Evolutionary conservation across 53 echinoderm and acorn worm genomes (phyloP).

Genomic region (Temnopleurus reevesii): DNA sequence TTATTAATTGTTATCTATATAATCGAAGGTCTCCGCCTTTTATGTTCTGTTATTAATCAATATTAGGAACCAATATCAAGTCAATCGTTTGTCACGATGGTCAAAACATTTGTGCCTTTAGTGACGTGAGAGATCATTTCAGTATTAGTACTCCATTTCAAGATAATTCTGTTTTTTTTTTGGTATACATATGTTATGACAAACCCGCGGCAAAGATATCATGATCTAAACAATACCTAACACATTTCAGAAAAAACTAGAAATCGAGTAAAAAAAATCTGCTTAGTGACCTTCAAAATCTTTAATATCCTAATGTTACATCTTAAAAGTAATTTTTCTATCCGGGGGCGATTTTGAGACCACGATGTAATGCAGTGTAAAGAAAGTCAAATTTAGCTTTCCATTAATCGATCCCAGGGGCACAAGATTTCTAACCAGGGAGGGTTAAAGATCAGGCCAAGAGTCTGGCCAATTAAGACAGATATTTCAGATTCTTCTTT

Average conservation of each 20-base stretch:
- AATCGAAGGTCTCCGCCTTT: too few relatives aligned
- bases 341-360: background rate
- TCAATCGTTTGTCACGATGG: too few relatives aligned
- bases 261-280: too few relatives aligned
- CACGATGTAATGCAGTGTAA: background rate
- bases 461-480: background rate
- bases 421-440: background rate
- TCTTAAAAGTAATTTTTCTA: conserved; percentile 13
- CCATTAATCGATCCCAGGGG: background rate
- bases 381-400: background rate
- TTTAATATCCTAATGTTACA: background rate
- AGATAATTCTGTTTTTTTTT: background rate
- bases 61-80: too few relatives aligned
- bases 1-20: too few relatives aligned
- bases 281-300: background rate
- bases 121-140: too few relatives aligned
- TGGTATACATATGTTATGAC: background rate
- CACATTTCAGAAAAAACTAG: too few relatives aligned
- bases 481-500: background rate
- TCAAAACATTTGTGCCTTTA: too few relatives aligned
- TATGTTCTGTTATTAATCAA: too few relatives aligned
- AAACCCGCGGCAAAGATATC: background rate
- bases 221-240: background rate
- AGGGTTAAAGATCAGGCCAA: background rate
- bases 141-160: too few relatives aligned